phyloP scores from a whole-genome alignment of 2,888 invertebrate species.

The Imbricaverruca yamaguchii region DNA sequence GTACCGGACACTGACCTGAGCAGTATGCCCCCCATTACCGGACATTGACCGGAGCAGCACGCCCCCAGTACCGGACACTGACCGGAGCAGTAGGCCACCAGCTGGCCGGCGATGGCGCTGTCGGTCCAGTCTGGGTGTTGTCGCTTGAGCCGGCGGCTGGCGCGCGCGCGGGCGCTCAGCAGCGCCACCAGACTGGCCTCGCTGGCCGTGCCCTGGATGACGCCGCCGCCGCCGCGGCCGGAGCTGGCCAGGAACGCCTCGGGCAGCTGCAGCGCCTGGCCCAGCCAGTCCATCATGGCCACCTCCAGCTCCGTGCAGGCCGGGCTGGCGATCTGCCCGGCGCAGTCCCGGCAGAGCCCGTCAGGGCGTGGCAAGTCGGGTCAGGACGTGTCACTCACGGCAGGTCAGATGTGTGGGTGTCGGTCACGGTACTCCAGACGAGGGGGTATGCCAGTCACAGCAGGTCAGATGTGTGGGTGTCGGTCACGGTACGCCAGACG shows the following conservation, averaged over 20 bases:
- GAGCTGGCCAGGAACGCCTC: slow-evolving; percentile 68
- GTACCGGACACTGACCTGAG: too few relatives aligned
- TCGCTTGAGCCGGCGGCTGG: slow-evolving; percentile 50
- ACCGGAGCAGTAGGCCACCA: slow-evolving; percentile 78
- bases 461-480: too few relatives aligned
- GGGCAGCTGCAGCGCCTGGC: slow-evolving; percentile 82
- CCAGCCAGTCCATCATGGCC: slow-evolving; percentile 91
- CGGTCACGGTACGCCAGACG: too few relatives aligned
- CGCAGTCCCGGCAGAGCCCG: slow-evolving; percentile 60
- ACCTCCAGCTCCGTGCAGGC: slow-evolving; percentile 94
- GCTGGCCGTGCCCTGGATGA: slow-evolving; percentile 86
- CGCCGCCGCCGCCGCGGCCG: slow-evolving; percentile 75
- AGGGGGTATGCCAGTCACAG: too few relatives aligned
- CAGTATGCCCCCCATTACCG: too few relatives aligned
- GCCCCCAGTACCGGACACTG: slow-evolving; percentile 38
- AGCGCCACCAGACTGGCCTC: slow-evolving; percentile 78
- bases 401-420: too few relatives aligned
- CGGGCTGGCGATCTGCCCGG: slow-evolving; percentile 52
- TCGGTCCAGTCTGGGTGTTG: slow-evolving; percentile 55
- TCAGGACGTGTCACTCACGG: too few relatives aligned
- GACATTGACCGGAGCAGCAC: too few relatives aligned
- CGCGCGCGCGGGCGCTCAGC: slow-evolving; percentile 65
- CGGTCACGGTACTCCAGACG: too few relatives aligned
- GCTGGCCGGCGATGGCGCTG: slow-evolving; percentile 55
- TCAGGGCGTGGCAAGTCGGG: too few relatives aligned